phyloP scores from a whole-genome alignment of 2,797 vertebrate genomes.

The Graptemys geographica region DNA sequence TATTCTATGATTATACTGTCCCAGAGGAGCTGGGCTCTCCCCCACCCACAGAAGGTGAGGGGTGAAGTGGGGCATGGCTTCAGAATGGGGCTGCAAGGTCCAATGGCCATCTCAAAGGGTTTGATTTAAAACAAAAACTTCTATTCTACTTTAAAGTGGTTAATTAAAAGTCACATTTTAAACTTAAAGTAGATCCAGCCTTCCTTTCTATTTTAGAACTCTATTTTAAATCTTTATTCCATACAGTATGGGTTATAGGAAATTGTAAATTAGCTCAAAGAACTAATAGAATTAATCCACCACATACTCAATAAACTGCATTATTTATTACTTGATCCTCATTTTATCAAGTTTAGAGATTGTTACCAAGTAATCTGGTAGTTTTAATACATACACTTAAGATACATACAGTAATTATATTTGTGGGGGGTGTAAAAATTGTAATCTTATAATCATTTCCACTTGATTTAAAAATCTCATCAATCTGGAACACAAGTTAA shows the following conservation, averaged over 20 bases:
- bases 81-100: background rate
- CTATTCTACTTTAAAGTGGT: background rate
- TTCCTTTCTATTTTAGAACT: background rate
- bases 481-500: background rate
- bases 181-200: background rate
- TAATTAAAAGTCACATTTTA: background rate
- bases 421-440: background rate
- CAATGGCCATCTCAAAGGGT: background rate
- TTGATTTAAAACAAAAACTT: background rate
- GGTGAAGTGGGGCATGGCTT: background rate
- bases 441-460: background rate
- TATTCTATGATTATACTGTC: no score
- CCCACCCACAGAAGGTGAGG: background rate
- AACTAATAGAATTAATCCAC: background rate
- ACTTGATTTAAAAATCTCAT: background rate
- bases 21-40: background rate
- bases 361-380: background rate
- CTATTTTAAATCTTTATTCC: background rate
- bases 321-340: background rate
- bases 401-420: background rate
- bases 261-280: background rate
- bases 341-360: background rate
- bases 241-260: background rate
- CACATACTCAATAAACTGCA: background rate
- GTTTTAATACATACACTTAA: background rate